These are phyloP conservation scores for Buceros bicornis DNA, from an alignment of 2,797 vertebrate species.

Conservation along the genomic window DNA sequence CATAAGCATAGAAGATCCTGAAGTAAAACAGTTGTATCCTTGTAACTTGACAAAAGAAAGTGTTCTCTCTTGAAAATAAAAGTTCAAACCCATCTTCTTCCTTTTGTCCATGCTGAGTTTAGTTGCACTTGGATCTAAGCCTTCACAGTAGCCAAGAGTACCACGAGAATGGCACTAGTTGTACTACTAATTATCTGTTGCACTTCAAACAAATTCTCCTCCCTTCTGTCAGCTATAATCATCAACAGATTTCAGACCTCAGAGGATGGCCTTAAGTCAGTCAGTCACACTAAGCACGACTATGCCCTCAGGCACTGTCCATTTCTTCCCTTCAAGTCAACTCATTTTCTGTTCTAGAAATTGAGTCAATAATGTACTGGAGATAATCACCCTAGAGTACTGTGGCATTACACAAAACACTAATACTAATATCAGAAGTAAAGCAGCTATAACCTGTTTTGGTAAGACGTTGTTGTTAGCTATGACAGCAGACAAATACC, in stretches of 20 bases:
- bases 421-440: neutral
- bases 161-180: neutral
- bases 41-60: neutral
- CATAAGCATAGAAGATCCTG: neutral
- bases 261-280: neutral
- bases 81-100: constrained; percentile 13
- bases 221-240: neutral
- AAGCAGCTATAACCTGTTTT: neutral
- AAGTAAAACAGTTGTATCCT: neutral
- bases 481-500: neutral
- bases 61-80: constrained; percentile 36
- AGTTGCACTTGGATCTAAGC: neutral
- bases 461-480: neutral
- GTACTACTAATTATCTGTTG: neutral
- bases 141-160: neutral
- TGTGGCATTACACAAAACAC: neutral
- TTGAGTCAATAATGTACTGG: neutral
- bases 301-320: neutral
- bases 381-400: neutral
- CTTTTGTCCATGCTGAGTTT: neutral
- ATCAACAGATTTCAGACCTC: neutral
- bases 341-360: neutral
- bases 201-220: neutral
- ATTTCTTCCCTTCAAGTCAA: neutral
- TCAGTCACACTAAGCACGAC: neutral